Conservation (phyloP, 2,888 invertebrate genomes). For the Trypoxylon attenuatum region DNA sequence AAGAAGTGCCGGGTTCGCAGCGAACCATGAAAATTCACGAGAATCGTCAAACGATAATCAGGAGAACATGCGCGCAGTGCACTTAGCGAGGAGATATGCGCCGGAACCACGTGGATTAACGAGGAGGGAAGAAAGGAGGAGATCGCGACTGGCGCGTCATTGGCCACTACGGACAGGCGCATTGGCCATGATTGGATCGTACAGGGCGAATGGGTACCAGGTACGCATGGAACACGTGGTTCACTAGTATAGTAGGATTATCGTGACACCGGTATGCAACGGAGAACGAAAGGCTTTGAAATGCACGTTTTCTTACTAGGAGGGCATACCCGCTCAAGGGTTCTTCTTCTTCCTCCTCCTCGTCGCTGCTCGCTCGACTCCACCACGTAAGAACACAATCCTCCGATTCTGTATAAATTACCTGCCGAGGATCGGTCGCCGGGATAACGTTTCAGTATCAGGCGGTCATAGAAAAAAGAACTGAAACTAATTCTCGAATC, state of each 20-base stretch:
- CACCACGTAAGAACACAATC: not conserved
- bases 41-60: conserved; percentile 4
- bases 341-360: no score
- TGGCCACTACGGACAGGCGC: not conserved
- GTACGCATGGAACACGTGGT: no score
- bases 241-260: no score
- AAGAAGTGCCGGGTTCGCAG: not conserved
- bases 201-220: not conserved
- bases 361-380: no score
- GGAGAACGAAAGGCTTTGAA: conserved; percentile 20
- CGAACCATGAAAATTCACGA: conserved; percentile 17
- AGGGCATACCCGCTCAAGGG: not conserved
- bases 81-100: not conserved
- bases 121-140: not conserved
- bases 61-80: not conserved
- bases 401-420: not conserved
- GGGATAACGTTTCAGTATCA: conserved; percentile 21
- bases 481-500: no score
- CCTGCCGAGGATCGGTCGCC: conserved; percentile 25
- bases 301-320: conserved; percentile 5
- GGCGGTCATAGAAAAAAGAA: conserved; percentile 7
- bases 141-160: not conserved
- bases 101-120: not conserved
- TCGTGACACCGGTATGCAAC: conserved; percentile 1
- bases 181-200: no score